A percentile compares a stretch with the other conserved stretches of the same genome.
Evolutionary conservation across 2,888 invertebrate species (phyloP).

Genomic region (Glyphotaelius pellucidus): DNA sequence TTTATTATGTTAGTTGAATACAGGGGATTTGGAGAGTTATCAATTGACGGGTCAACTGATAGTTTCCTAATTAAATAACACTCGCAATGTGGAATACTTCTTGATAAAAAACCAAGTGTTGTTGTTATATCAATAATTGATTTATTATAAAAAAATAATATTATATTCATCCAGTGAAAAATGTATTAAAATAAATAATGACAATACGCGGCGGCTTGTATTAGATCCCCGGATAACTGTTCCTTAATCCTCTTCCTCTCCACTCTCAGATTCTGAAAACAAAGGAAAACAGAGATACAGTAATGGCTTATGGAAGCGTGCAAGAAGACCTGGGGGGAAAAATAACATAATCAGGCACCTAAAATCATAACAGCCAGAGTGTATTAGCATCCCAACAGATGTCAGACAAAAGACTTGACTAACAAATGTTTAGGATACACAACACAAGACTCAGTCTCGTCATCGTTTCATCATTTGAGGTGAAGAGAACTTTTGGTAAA

Average conservation of each 20-base stretch:
- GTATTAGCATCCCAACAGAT: conserved; percentile 9
- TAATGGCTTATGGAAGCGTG: not conserved
- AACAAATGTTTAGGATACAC: not conserved
- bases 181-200: conserved; percentile 50
- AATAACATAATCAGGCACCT: conserved; percentile 35
- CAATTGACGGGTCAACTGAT: not conserved
- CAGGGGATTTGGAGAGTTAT: not conserved
- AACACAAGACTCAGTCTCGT: conserved; percentile 62
- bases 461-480: conserved; percentile 62
- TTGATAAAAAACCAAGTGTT: conserved; percentile 34
- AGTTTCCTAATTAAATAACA: not conserved
- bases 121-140: conserved; percentile 10
- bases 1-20: not conserved
- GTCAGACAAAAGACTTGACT: conserved; percentile 49
- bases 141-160: conserved; percentile 51
- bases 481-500: not conserved
- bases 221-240: conserved; percentile 16
- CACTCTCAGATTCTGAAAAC: conserved; percentile 76
- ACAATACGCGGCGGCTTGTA: conserved; percentile 36
- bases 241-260: conserved; percentile 76
- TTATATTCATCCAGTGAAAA: conserved; percentile 39
- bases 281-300: conserved; percentile 1
- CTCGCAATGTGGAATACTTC: conserved; percentile 30
- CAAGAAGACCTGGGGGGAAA: not conserved
- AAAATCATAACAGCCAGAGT: conserved; percentile 43